Percentiles rank a stretch among this genome's conserved stretches.
These are phyloP conservation scores for Cygnus buccinator DNA, from an alignment of 2,113 vertebrate species.

Conservation along the genomic window DNA sequence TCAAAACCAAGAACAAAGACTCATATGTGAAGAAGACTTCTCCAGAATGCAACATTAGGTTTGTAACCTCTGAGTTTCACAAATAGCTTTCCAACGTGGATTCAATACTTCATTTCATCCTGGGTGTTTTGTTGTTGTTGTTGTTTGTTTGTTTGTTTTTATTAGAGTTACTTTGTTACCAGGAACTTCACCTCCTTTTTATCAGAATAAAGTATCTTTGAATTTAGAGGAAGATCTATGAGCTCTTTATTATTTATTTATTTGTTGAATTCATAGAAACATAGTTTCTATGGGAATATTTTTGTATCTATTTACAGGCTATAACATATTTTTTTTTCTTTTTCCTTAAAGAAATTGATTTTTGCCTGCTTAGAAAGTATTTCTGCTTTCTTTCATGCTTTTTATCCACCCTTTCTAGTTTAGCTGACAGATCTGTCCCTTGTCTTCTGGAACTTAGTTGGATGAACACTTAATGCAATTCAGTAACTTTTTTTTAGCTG, in stretches of 20 bases:
- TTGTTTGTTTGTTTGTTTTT: not conserved
- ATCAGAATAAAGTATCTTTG: not conserved
- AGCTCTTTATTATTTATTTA: not conserved
- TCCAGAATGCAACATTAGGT: not conserved
- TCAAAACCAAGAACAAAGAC: not conserved
- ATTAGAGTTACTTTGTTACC: not conserved
- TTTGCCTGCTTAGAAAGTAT: not conserved
- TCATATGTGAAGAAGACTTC: not conserved
- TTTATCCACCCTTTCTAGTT: not conserved
- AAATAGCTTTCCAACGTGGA: not conserved
- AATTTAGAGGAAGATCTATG: not conserved
- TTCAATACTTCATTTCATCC: not conserved
- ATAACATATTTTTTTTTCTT: not conserved
- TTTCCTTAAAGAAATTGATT: not conserved
- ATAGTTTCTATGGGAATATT: not conserved
- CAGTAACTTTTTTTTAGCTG: not conserved
- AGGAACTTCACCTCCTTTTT: not conserved
- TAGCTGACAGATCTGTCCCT: not conserved
- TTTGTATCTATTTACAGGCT: not conserved
- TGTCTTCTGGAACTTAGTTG: conserved; percentile 3
- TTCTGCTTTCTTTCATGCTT: not conserved
- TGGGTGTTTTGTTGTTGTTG: too few species aligned
- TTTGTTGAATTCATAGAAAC: not conserved
- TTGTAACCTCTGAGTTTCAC: not conserved
- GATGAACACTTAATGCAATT: conserved; percentile 10